Percentiles rank a stretch among this genome's conserved stretches.
Evolutionary conservation across 2,888 invertebrate genomes (phyloP).

Genomic region (Pachycephus smyrnensis): DNA sequence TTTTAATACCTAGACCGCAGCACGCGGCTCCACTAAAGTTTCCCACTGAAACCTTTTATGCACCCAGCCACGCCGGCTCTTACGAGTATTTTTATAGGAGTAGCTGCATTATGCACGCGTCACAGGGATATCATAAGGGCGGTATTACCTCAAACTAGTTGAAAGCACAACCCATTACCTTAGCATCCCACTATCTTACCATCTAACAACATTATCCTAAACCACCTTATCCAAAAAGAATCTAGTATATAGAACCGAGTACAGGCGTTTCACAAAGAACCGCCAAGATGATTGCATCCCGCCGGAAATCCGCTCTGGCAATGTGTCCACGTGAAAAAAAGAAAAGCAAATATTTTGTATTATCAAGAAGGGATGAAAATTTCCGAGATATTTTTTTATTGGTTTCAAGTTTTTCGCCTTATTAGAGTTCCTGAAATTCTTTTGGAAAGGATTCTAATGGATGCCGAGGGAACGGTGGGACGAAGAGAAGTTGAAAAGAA

Average conservation of each 20-base stretch:
- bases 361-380: neutral
- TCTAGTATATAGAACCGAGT: neutral
- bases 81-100: conserved; percentile 30
- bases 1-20: neutral
- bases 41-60: conserved; percentile 4
- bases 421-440: neutral
- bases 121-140: conserved; percentile 25
- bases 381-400: neutral
- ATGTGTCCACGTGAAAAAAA: neutral
- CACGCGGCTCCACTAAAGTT: neutral
- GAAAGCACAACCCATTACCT: neutral
- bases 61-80: neutral
- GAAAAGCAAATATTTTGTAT: neutral
- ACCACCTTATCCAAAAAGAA: neutral
- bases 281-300: neutral
- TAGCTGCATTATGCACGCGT: conserved; percentile 43
- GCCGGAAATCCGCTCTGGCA: neutral
- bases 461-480: conserved; percentile 13
- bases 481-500: conserved; percentile 15
- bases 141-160: conserved; percentile 28
- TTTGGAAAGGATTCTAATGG: conserved; percentile 1
- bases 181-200: neutral
- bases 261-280: neutral
- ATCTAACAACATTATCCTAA: neutral
- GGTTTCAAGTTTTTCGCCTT: neutral